Percentiles rank a stretch among this genome's conserved stretches.
Evolutionary conservation across 1,140 invertebrate genomes (phyloP).

Genomic region (Subanguina moxae): DNA sequence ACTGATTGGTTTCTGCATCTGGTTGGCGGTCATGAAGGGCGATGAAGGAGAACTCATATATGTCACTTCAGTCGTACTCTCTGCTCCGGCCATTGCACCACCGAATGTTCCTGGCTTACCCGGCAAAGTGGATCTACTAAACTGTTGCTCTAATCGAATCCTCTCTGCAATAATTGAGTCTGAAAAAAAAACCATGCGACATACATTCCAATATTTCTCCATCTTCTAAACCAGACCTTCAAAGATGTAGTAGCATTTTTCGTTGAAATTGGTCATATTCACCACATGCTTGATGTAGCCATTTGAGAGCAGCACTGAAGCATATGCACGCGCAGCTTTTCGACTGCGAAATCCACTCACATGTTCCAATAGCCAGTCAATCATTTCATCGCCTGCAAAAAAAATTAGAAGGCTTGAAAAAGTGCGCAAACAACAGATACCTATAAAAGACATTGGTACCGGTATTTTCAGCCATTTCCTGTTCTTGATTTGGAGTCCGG

Average conservation of each 20-base stretch:
- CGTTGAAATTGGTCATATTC: constrained; percentile 95
- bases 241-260: constrained; percentile 97
- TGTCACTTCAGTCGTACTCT: constrained; percentile 39
- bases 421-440: constrained; percentile 55
- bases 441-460: constrained; percentile 94
- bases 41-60: constrained; percentile 45
- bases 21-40: background rate
- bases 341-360: constrained; percentile 71
- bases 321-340: constrained; percentile 89
- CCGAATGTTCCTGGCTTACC: background rate
- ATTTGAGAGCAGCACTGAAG: constrained; percentile 85
- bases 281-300: constrained; percentile 95
- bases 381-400: constrained; percentile 41
- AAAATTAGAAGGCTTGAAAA: constrained; percentile 1
- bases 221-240: constrained; percentile 22
- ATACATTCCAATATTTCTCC: constrained; percentile 20
- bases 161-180: constrained; percentile 33
- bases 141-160: constrained; percentile 20
- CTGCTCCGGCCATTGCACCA: background rate
- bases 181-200: constrained; percentile 14
- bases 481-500: constrained; percentile 90
- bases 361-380: constrained; percentile 36
- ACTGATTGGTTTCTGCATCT: background rate
- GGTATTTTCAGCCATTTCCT: constrained; percentile 98
- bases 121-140: background rate